Evolutionary conservation across 2,888 invertebrate genomes (phyloP).

Genomic region (Caenorhabditis sp.): DNA sequence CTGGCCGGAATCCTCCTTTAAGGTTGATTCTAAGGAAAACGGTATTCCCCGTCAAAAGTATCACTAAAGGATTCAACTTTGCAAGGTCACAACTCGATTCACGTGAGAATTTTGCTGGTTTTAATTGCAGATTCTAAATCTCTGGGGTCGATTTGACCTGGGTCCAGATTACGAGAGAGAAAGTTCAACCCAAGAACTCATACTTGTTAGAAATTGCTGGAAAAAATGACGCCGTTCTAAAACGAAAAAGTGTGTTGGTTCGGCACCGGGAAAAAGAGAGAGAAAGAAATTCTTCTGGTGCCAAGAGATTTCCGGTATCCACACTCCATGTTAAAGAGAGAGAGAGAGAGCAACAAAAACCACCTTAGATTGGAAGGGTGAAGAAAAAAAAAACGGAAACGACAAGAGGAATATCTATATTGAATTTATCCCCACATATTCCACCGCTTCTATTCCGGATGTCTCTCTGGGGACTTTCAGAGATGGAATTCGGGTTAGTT

Average conservation of each 20-base stretch:
- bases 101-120: too few relatives aligned
- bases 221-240: background rate
- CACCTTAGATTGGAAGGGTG: background rate
- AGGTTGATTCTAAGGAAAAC: too few relatives aligned
- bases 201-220: too few relatives aligned
- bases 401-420: constrained; percentile 13
- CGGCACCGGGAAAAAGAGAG: background rate
- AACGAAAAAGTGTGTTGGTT: background rate
- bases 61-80: too few relatives aligned
- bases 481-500: background rate
- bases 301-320: background rate
- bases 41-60: too few relatives aligned
- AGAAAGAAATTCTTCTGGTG: background rate
- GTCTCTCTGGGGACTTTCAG: constrained; percentile 14
- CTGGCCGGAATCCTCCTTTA: too few relatives aligned
- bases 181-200: too few relatives aligned
- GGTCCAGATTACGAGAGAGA: too few relatives aligned
- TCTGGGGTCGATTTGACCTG: too few relatives aligned
- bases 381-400: constrained; percentile 5
- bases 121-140: too few relatives aligned
- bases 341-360: constrained; percentile 15
- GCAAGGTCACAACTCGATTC: too few relatives aligned
- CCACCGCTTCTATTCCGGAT: constrained; percentile 5
- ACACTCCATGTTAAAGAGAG: background rate
- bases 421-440: constrained; percentile 28